phyloP scores from a whole-genome alignment of 2,797 vertebrate species.

The Helostoma temminkii region DNA sequence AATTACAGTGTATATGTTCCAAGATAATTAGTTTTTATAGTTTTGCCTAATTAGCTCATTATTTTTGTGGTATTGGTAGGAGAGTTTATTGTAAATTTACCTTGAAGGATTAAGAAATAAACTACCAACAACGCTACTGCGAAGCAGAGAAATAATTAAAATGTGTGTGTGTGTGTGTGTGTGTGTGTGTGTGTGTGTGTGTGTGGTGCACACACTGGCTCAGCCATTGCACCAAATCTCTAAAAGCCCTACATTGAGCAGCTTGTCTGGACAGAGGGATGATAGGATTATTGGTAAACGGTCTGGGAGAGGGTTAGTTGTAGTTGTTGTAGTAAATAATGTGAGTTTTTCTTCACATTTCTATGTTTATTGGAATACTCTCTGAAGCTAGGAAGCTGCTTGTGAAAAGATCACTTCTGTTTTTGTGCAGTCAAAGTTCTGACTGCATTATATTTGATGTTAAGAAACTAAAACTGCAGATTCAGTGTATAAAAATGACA shows the following conservation, averaged over 20 bases:
- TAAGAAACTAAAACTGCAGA: too few species aligned
- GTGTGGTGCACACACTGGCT: slow-evolving; percentile 3
- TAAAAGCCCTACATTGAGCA: background rate
- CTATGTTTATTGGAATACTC: slow-evolving; percentile 2
- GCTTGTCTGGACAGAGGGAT: slow-evolving; percentile 42
- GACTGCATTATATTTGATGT: too few species aligned
- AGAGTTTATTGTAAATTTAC: slow-evolving; percentile 7
- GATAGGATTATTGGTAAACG: slow-evolving; percentile 34
- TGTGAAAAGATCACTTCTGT: background rate
- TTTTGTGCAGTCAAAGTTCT: background rate
- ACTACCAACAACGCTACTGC: background rate
- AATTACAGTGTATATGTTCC: slow-evolving; percentile 20
- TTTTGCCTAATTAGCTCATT: slow-evolving; percentile 24
- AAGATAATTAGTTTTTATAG: background rate
- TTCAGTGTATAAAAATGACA: too few species aligned
- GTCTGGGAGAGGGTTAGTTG: too few species aligned
- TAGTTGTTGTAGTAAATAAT: background rate
- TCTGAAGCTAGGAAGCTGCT: background rate
- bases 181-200: slow-evolving; percentile 1
- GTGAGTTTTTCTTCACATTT: slow-evolving; percentile 12
- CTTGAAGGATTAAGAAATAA: slow-evolving; percentile 2
- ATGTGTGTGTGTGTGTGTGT: background rate
- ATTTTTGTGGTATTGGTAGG: slow-evolving; percentile 2
- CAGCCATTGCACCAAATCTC: slow-evolving; percentile 14
- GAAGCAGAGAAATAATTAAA: too few species aligned